Percentiles rank a stretch among this genome's conserved stretches.
Evolutionary conservation across 2,113 vertebrate genomes (phyloP).

Genomic region (western clawed frog (Xenopus tropicalis)): DNA sequence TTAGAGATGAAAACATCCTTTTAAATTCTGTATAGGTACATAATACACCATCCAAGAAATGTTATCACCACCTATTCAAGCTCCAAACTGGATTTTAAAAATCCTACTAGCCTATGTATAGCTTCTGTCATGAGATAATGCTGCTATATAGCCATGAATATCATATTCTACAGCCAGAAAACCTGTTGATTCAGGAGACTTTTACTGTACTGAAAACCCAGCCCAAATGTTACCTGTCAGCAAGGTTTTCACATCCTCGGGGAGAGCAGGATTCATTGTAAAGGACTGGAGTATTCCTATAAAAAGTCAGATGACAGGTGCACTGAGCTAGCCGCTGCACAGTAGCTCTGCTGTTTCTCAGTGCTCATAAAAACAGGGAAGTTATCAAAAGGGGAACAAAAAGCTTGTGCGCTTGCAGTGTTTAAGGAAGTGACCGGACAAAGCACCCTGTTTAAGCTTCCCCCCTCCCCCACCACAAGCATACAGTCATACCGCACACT

Average conservation of each 20-base stretch:
- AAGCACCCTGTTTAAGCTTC: slow-evolving; percentile 6
- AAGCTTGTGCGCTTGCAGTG: slow-evolving; percentile 6
- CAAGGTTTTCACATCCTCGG: slow-evolving; percentile 33
- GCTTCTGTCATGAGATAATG: too few species aligned
- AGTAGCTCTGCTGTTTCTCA: slow-evolving; percentile 7
- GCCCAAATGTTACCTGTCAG: slow-evolving; percentile 30
- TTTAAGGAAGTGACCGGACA: slow-evolving; percentile 43
- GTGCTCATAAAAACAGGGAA: slow-evolving; percentile 37
- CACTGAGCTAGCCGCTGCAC: not conserved
- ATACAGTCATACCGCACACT: slow-evolving; percentile 12
- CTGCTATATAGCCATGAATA: too few species aligned
- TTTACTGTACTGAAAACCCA: not conserved
- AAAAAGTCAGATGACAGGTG: not conserved
- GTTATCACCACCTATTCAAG: too few species aligned
- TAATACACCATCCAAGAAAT: too few species aligned
- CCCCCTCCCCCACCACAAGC: slow-evolving; percentile 25
- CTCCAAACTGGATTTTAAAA: too few species aligned
- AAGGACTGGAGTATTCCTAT: not conserved
- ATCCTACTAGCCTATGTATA: too few species aligned
- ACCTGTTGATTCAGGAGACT: too few species aligned
- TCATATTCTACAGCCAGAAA: too few species aligned
- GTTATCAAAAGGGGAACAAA: slow-evolving; percentile 31
- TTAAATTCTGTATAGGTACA: too few species aligned
- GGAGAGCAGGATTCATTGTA: slow-evolving; percentile 28
- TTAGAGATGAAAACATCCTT: too few species aligned